Base-by-base conservation (phyloP, 2,888 invertebrate species). In the Ormia ochracea region DNA sequence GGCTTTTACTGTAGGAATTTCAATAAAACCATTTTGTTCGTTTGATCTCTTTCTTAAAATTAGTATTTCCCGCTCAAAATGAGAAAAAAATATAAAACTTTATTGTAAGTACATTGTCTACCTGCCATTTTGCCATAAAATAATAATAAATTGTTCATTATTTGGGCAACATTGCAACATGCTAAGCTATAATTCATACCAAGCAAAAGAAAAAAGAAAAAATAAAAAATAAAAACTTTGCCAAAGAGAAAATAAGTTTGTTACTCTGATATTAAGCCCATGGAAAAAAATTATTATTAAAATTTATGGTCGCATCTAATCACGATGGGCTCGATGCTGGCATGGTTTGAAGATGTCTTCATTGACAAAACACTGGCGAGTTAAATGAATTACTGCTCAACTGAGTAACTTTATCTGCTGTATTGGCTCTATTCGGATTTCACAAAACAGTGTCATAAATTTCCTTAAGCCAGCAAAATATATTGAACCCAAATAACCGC, bases 261-360 rank as follows among this genome's bases (percentile, higher is more conserved):
- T 75, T 61, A 45, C 23, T 36, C 43, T 17, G 23, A 19, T 43
- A 28, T 7, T 12, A 33, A 54, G 21, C 33, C 43, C 26, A 9
- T 48, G 45, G 19, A 36, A 19, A n/a, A n/a, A n/a, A n/a, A 5
- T 38, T 41, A 54, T 73, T 68, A 73, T 77, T 58, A 56, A 31
- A 68, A 78, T 68, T 54, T 63, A 68, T 78, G 36, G 66, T 59
- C 43, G 52, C 56, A 36, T 54, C 56, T 38, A 56, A 41, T 50
- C 52, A 33, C 21, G 14, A 41, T 14, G 36, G 10, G 14, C 12
- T 43, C 5, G 7, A 7, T 36, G 23, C 36, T 33, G 26, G 17
- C 1, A 6, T 33, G 31, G 26, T 14, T 56, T 19, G 21, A n/a
- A 59, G 28, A 28, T 33, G 33, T 3, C 31, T 43, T 14, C 5